Percentiles rank a stretch among this genome's conserved stretches.
Conservation (phyloP, 1,140 invertebrate genomes). For the Drosophila pachea region DNA sequence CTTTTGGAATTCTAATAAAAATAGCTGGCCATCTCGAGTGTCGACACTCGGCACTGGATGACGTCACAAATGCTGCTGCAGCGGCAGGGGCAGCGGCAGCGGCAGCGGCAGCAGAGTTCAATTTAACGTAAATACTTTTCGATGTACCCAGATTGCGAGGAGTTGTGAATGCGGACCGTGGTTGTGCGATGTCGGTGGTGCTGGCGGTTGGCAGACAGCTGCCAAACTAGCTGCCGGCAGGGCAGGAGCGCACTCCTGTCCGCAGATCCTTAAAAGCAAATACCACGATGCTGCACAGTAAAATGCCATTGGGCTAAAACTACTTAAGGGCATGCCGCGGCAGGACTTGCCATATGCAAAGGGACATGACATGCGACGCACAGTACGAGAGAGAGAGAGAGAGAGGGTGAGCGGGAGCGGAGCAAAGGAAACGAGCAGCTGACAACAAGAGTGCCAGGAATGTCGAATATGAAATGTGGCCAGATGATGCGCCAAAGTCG, state of each 20-base stretch:
- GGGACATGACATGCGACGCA: conserved; percentile 1
- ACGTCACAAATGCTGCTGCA: conserved; percentile 37
- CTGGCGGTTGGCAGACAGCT: conserved; percentile 46
- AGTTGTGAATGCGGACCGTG: conserved; percentile 1
- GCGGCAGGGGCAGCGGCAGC: too few species aligned
- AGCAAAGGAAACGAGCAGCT: conserved; percentile 53
- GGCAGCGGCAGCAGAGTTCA: conserved; percentile 67
- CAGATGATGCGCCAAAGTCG: conserved; percentile 50
- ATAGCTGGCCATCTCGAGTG: conserved; percentile 54
- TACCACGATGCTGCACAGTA: conserved; percentile 32
- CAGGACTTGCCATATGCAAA: conserved; percentile 25
- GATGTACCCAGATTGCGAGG: conserved; percentile 27
- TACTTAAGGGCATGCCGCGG: conserved; percentile 48
- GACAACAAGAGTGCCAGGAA: conserved; percentile 31
- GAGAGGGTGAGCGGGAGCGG: conserved; percentile 1
- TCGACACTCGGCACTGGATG: conserved; percentile 41
- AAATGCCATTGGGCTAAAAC: conserved; percentile 53
- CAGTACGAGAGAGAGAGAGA: background rate
- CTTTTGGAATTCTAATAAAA: conserved; percentile 63
- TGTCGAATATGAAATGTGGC: conserved; percentile 68
- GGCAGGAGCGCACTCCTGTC: conserved; percentile 33
- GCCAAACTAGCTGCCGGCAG: conserved; percentile 33
- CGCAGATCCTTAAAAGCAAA: conserved; percentile 46
- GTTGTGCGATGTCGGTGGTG: background rate
- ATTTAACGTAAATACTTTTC: conserved; percentile 70